phyloP scores from a whole-genome alignment of 2,797 vertebrate genomes.

The Todus mexicanus region DNA sequence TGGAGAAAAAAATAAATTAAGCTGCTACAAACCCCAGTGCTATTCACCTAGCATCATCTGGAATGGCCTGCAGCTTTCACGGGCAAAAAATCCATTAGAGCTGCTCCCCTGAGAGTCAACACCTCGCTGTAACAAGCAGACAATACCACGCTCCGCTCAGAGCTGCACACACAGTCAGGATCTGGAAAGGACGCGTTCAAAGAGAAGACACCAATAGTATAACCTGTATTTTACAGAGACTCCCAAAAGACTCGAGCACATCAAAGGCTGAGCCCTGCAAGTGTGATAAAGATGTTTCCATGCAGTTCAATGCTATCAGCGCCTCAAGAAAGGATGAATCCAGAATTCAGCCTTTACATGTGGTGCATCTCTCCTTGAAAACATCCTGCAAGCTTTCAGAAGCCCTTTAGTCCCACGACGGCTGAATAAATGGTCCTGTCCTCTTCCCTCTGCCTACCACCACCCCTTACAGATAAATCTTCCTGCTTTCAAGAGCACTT shows the following conservation, averaged over 20 bases:
- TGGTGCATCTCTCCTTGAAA: not conserved
- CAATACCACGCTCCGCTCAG: not conserved
- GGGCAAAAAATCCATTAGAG: constrained; percentile 26
- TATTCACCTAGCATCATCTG: constrained; percentile 23
- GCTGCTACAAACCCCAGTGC: constrained; percentile 14
- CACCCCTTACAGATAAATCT: not conserved
- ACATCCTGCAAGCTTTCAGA: not conserved
- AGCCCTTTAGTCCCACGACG: not conserved
- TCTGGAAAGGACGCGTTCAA: not conserved
- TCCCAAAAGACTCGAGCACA: not conserved
- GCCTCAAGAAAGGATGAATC: not conserved
- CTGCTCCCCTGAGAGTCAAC: constrained; percentile 25
- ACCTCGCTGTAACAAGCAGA: not conserved
- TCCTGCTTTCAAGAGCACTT: constrained; percentile 3
- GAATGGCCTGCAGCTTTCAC: constrained; percentile 30
- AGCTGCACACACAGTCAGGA: not conserved
- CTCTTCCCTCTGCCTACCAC: not conserved
- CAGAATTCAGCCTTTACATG: not conserved
- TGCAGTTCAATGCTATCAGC: not conserved
- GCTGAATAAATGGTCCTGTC: constrained; percentile 10
- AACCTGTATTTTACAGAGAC: not conserved
- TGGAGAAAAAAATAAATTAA: not conserved
- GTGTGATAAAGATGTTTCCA: not conserved
- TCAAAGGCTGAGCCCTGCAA: not conserved
- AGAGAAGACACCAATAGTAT: not conserved